Evolutionary conservation across 2,113 vertebrate genomes (phyloP), one percentile per base, ranked within the genome.

Genomic region (Dermatemys mawii): DNA sequence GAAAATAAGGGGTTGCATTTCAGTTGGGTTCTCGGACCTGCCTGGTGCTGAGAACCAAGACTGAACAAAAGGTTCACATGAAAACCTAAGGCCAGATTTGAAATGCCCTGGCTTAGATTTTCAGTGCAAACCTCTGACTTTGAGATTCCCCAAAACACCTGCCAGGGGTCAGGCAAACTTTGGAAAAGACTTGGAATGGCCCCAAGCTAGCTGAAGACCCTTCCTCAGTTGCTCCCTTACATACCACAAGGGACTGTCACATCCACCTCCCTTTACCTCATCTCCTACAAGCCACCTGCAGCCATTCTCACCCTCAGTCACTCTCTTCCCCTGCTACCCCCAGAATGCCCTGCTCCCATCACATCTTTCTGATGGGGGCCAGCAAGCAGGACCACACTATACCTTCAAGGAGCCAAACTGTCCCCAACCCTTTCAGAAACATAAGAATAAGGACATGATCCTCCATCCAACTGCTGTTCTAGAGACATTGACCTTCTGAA

Each of bases 71-170:
- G 29, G 44, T 7, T 21, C 10, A 1, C 8, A 6, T 24, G 0
- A 19, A 38, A 24, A 44, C 5, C 44, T 84, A 46, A 86, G 80
- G 92, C 11, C 32, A 78, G 49, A 35, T 81, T 57, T 29, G 21
- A 32, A 84, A 16, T 70, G 88, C 86, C 48, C 35, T 85, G 7
- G 49, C 44, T n/a, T 49, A 78, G 73, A 49, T 81, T 70, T 55
- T 4, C 12, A 6, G 41, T n/a, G 35, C 6, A 75, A 38, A 24
- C 1, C 5, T 27, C 2, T 0, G 5, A 22, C 16, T 21, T 17
- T 38, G 63, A 2, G 10, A 38, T 48, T 60, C 44, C 11, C 9
- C 80, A 81, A 55, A 81, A 11, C 38, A 57, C 38, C 53, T 41
- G 12, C 14, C 38, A 81, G 57, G 53, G 16, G 17, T 9, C 53